phyloP scores from a whole-genome alignment of 1,140 invertebrate genomes.

The Elysia chlorotica region DNA sequence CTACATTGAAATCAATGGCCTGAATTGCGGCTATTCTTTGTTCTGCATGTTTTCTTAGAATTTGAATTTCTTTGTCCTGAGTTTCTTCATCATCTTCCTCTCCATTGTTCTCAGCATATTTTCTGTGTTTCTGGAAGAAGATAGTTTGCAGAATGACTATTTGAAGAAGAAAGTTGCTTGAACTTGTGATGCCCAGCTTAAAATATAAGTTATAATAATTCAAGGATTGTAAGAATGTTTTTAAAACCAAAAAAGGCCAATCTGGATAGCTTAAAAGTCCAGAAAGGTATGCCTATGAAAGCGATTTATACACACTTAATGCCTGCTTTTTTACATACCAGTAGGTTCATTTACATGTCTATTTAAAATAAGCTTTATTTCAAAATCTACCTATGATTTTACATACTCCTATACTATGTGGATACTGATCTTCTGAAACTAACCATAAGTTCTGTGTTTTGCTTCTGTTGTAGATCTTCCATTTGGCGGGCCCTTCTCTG shows the following conservation, averaged over 20 bases:
- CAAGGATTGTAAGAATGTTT: too few species aligned
- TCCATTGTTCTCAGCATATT: slow-evolving; percentile 44
- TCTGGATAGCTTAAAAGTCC: too few species aligned
- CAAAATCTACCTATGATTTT: too few species aligned
- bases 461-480: slow-evolving; percentile 51
- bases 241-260: too few species aligned
- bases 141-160: too few species aligned
- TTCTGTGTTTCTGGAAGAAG: slow-evolving; percentile 35
- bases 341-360: background rate
- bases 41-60: slow-evolving; percentile 55
- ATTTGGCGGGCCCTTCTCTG: slow-evolving; percentile 45
- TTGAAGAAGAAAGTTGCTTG: too few species aligned
- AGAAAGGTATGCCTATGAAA: too few species aligned
- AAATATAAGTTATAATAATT: too few species aligned
- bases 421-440: too few species aligned
- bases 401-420: too few species aligned
- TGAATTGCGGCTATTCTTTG: slow-evolving; percentile 53
- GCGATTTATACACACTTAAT: background rate
- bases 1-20: slow-evolving; percentile 49
- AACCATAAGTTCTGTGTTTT: slow-evolving; percentile 42
- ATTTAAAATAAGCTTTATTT: background rate
- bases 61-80: slow-evolving; percentile 35
- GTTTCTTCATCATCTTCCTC: slow-evolving; percentile 50
- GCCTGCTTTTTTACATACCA: background rate
- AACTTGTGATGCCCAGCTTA: too few species aligned